phyloP scores from a whole-genome alignment of 2,888 invertebrate genomes.

The Prostheceraeus crozeri region DNA sequence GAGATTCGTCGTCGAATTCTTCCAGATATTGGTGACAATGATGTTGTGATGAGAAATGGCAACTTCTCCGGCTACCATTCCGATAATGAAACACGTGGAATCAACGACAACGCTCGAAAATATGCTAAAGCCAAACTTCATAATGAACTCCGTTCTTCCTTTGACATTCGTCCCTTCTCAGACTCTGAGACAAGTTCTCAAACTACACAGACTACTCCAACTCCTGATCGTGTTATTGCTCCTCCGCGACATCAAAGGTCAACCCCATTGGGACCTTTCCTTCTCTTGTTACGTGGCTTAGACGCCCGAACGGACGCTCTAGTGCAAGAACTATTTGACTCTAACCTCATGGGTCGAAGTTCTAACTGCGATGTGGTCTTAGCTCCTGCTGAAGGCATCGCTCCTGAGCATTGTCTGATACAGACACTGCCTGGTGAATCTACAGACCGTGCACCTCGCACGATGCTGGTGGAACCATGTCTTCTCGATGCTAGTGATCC shows the following conservation, averaged over 20 bases:
- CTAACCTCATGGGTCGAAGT: constrained; percentile 1
- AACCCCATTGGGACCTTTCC: constrained; percentile 24
- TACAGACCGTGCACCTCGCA: too few species aligned
- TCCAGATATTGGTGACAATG: not conserved
- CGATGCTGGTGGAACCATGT: too few species aligned
- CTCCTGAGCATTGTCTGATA: too few species aligned
- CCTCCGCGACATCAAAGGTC: not conserved
- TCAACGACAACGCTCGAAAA: constrained; percentile 10
- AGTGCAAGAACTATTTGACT: constrained; percentile 27
- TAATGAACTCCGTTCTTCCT: not conserved
- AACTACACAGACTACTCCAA: not conserved
- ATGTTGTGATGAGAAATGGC: too few species aligned
- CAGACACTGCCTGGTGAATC: too few species aligned
- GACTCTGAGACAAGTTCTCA: not conserved
- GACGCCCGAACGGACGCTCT: constrained; percentile 2
- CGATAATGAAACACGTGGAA: not conserved
- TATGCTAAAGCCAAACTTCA: not conserved
- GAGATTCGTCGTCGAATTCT: constrained; percentile 42
- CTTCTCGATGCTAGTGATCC: too few species aligned
- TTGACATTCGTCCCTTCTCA: not conserved
- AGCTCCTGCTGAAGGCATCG: too few species aligned
- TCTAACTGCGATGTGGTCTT: not conserved
- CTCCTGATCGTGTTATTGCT: not conserved
- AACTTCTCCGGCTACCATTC: not conserved
- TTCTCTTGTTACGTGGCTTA: constrained; percentile 12